Evolutionary conservation across 1,140 invertebrate species (phyloP).

Genomic region (Philopotamus ludificatus): DNA sequence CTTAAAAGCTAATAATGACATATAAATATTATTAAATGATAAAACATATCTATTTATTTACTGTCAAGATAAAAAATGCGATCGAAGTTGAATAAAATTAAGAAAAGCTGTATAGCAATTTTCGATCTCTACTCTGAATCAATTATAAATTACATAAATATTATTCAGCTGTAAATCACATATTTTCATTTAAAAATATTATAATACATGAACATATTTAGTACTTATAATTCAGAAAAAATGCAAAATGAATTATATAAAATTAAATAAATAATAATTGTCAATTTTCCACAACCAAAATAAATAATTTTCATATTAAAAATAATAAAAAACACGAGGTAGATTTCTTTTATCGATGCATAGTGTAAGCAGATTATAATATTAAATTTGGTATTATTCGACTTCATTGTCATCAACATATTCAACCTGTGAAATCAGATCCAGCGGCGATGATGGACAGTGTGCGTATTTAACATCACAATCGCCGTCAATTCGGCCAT

Average conservation of each 20-base stretch:
- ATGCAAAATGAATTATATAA: conserved; percentile 6
- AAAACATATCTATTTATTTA: no score
- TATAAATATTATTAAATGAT: no score
- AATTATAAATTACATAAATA: background rate
- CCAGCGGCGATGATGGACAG: conserved; percentile 29
- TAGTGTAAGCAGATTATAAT: no score
- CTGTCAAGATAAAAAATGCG: background rate
- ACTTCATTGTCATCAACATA: conserved; percentile 21
- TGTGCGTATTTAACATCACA: conserved; percentile 28
- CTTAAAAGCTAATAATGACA: no score
- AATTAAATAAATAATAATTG: background rate
- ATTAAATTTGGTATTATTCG: no score
- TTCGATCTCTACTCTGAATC: background rate
- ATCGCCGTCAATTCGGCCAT: conserved; percentile 11
- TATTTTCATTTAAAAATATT: background rate
- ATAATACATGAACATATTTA: no score
- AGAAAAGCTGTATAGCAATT: background rate
- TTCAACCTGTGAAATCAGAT: conserved; percentile 23
- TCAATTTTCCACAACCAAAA: no score
- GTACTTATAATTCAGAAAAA: conserved; percentile 11
- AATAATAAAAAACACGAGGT: no score
- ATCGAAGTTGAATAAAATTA: background rate
- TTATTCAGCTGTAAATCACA: background rate
- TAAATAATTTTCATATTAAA: no score
- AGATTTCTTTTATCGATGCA: no score